phyloP scores from a whole-genome alignment of 2,888 invertebrate species.

The Lepidochitona cinerea region DNA sequence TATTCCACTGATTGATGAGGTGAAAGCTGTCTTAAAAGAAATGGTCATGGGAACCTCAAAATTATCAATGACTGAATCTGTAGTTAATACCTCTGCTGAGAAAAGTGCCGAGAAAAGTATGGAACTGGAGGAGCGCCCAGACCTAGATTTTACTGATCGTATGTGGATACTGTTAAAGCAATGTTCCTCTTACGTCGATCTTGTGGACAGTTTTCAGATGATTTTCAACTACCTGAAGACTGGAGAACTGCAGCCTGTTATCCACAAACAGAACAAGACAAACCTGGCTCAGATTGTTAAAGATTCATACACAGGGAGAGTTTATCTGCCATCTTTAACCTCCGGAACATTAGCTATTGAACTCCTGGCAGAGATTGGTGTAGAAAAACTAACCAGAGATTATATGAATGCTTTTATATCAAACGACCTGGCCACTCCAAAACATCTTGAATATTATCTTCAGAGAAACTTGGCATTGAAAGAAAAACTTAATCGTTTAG shows the following conservation, averaged over 20 bases:
- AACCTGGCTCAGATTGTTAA: constrained; percentile 57
- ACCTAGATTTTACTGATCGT: constrained; percentile 54
- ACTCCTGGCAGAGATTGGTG: constrained; percentile 59
- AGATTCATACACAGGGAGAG: constrained; percentile 52
- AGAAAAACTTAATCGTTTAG: constrained; percentile 38
- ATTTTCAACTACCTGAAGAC: constrained; percentile 43
- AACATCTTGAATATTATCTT: constrained; percentile 40
- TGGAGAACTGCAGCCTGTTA: constrained; percentile 53
- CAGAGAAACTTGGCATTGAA: constrained; percentile 26
- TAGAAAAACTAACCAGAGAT: constrained; percentile 57
- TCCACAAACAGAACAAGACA: constrained; percentile 56
- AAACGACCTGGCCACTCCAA: constrained; percentile 44
- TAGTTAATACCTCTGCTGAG: constrained; percentile 21
- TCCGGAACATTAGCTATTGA: constrained; percentile 47
- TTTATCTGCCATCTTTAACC: constrained; percentile 40
- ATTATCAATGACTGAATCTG: constrained; percentile 22
- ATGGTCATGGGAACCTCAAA: constrained; percentile 43
- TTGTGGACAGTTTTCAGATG: constrained; percentile 42
- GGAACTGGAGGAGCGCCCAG: constrained; percentile 38
- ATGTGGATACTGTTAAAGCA: constrained; percentile 51
- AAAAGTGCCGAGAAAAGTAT: constrained; percentile 27
- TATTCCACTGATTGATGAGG: constrained; percentile 32
- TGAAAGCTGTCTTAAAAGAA: constrained; percentile 39
- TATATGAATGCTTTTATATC: constrained; percentile 51
- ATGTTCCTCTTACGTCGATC: constrained; percentile 46